Percentiles rank a stretch among this genome's conserved stretches.
Evolutionary conservation across 2,888 invertebrate species (phyloP).

Genomic region (Hydroisotoma schaefferi): DNA sequence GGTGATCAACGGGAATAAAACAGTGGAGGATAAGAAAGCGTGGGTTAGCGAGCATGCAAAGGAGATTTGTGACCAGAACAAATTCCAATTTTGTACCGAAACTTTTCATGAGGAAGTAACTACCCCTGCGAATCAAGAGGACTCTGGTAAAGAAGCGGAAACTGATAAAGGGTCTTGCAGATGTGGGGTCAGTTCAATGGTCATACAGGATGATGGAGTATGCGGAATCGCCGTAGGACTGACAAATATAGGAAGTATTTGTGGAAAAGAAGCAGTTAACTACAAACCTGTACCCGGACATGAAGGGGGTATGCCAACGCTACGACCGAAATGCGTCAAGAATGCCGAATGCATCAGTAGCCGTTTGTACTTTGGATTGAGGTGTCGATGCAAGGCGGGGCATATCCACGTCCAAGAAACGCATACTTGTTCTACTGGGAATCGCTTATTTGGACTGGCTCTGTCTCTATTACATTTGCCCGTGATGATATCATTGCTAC

Average conservation of each 20-base stretch:
- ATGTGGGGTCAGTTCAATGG: constrained; percentile 20
- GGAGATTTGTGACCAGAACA: constrained; percentile 18
- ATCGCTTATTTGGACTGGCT: too few species aligned
- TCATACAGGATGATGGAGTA: background rate
- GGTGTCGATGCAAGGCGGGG: background rate
- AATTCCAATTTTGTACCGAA: constrained; percentile 19
- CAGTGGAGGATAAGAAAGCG: background rate
- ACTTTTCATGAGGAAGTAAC: background rate
- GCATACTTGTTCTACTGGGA: too few species aligned
- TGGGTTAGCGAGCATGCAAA: constrained; percentile 14
- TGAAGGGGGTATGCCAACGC: background rate
- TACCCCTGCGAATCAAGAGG: background rate
- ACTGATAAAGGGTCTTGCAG: constrained; percentile 12
- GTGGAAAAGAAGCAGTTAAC: background rate
- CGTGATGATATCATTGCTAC: too few species aligned
- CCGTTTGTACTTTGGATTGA: background rate
- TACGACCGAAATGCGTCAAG: background rate
- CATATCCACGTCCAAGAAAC: too few species aligned
- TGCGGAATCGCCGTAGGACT: background rate
- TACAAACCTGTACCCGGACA: background rate
- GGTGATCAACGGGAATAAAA: background rate
- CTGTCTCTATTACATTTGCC: too few species aligned
- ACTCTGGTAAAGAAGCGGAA: background rate
- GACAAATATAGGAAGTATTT: background rate
- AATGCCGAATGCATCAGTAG: background rate